Evolutionary conservation across 35 echinoderm and acorn worm species (phyloP).

Genomic region (Stichopus chloronotus): DNA sequence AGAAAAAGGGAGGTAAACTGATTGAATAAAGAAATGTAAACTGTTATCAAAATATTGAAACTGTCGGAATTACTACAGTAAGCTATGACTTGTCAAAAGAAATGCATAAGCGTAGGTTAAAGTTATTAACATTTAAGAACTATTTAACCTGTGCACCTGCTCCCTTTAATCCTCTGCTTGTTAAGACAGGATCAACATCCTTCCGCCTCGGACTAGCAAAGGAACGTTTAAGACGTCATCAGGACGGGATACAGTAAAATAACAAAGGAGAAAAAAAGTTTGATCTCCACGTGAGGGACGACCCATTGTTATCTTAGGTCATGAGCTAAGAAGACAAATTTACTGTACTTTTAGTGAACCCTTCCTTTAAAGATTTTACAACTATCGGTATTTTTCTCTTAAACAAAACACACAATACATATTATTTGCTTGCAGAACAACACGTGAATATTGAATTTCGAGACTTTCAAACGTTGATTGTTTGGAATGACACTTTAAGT

Average conservation of each 20-base stretch:
- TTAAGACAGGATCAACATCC: constrained; percentile 49
- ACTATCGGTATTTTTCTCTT: too few relatives aligned
- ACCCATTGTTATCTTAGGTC: constrained; percentile 29
- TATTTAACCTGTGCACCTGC: constrained; percentile 44
- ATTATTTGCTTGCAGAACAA: too few relatives aligned
- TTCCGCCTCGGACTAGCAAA: constrained; percentile 14
- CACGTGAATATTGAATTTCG: too few relatives aligned
- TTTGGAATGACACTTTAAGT: not conserved
- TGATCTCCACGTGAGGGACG: constrained; percentile 21
- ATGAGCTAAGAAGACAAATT: not conserved
- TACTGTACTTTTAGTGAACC: constrained; percentile 30
- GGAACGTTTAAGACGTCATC: constrained; percentile 42
- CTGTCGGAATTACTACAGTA: constrained; percentile 19
- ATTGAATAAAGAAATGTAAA: not conserved
- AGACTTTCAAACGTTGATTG: too few relatives aligned
- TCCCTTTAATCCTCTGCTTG: constrained; percentile 26
- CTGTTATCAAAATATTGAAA: constrained; percentile 53
- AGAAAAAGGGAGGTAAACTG: too few relatives aligned
- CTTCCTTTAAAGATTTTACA: not conserved
- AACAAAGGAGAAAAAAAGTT: not conserved
- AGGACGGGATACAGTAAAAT: not conserved
- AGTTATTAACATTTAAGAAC: constrained; percentile 12
- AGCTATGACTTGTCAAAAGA: constrained; percentile 9
- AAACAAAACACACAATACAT: too few relatives aligned
- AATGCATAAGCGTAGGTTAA: not conserved